Evolutionary conservation across 64 coral and sea anemone genomes (phyloP).

Genomic region (Hydrozoanthus tunicans): DNA sequence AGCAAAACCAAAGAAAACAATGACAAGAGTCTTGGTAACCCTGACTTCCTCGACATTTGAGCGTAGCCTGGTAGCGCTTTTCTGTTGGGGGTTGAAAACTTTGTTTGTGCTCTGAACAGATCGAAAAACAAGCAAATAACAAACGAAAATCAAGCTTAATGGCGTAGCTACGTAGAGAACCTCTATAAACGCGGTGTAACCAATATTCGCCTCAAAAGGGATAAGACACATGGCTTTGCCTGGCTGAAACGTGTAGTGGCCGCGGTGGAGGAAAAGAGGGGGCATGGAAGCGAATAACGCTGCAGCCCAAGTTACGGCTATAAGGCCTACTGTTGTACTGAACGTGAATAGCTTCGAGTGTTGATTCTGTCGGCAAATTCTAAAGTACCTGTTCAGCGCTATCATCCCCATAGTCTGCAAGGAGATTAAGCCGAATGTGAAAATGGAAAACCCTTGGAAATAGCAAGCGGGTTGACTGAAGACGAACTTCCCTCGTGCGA

Average conservation of each 20-base stretch:
- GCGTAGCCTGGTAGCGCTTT: neutral
- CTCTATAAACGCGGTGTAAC: conserved; percentile 8
- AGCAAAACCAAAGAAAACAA: conserved; percentile 28
- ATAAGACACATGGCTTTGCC: conserved; percentile 37
- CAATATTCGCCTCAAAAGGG: conserved; percentile 32
- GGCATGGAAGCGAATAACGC: neutral
- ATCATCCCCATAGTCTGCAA: conserved; percentile 43
- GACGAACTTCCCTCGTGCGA: neutral
- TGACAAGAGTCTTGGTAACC: conserved; percentile 33
- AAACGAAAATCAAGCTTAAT: conserved; percentile 10
- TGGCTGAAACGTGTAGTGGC: conserved; percentile 18
- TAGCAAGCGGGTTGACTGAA: neutral
- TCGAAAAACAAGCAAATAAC: neutral
- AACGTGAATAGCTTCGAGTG: conserved; percentile 7
- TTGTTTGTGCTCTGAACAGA: neutral
- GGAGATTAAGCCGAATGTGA: conserved; percentile 1
- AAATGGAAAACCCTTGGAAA: conserved; percentile 40
- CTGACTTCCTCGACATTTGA: conserved; percentile 32
- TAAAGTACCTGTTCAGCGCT: conserved; percentile 48
- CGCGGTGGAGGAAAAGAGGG: neutral
- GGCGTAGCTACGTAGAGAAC: neutral
- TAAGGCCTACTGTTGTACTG: neutral
- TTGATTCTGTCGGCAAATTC: conserved; percentile 14
- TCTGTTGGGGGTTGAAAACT: neutral
- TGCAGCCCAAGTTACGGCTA: neutral